Evolutionary conservation across 1,140 invertebrate genomes (phyloP).

Genomic region (Drosophila bocqueti): DNA sequence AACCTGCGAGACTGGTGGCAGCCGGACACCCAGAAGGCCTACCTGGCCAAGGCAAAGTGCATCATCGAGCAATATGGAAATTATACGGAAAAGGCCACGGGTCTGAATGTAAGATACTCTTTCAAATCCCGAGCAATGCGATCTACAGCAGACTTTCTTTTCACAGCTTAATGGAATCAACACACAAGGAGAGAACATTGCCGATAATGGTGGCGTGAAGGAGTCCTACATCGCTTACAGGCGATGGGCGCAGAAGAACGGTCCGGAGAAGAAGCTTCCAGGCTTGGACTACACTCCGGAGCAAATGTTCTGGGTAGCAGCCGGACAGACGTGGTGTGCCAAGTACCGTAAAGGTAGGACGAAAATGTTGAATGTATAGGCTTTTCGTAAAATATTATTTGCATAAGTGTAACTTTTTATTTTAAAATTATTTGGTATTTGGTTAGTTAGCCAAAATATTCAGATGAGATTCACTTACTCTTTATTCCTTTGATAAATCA

Average conservation of each 20-base stretch:
- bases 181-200: conserved; percentile 96
- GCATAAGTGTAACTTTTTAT: background rate
- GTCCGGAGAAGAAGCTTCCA: conserved; percentile 88
- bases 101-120: conserved; percentile 88
- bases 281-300: conserved; percentile 89
- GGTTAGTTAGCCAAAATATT: background rate
- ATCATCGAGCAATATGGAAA: conserved; percentile 96
- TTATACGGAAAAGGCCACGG: conserved; percentile 90
- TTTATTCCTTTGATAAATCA: background rate
- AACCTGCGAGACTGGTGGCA: conserved; percentile 95
- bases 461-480: background rate
- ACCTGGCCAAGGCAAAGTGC: conserved; percentile 91
- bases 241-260: conserved; percentile 89
- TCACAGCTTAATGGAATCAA: conserved; percentile 93
- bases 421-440: background rate
- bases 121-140: background rate
- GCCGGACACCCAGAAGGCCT: conserved; percentile 90
- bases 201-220: conserved; percentile 95
- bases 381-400: too few species aligned
- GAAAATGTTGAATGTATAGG: too few species aligned
- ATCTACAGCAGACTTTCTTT: conserved; percentile 3
- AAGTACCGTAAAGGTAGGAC: conserved; percentile 85
- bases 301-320: conserved; percentile 91
- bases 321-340: conserved; percentile 88
- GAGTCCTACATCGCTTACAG: conserved; percentile 94